Evolutionary conservation across 2,113 vertebrate species (phyloP).

Genomic region (Phainopepla nitens): DNA sequence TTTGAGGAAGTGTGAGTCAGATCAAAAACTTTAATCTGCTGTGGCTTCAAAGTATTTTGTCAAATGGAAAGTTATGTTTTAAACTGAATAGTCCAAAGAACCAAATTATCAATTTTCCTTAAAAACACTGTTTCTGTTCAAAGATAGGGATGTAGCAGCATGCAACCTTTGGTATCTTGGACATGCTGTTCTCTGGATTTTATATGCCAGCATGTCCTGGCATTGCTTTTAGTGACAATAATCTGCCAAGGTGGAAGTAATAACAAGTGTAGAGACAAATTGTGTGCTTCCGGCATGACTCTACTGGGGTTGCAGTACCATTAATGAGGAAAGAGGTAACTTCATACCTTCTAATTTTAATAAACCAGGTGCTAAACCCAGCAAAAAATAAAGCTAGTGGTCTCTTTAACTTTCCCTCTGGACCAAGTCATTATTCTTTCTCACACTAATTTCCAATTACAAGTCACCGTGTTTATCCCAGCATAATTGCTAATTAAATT

Average conservation of each 20-base stretch:
- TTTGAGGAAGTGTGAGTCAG: neutral
- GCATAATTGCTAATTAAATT: neutral
- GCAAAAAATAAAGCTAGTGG: neutral
- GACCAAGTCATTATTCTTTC: neutral
- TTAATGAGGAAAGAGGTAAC: neutral
- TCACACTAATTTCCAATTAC: neutral
- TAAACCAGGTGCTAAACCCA: neutral
- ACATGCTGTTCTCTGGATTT: neutral
- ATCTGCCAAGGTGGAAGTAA: neutral
- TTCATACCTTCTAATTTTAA: neutral
- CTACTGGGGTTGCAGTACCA: accelerated
- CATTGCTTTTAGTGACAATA: neutral
- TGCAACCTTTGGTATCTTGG: neutral
- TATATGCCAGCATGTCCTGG: neutral
- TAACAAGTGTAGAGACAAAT: neutral
- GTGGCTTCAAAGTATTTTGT: neutral
- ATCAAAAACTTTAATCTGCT: neutral
- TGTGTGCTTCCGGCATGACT: neutral
- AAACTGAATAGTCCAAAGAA: neutral
- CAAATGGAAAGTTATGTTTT: neutral
- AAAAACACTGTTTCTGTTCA: neutral
- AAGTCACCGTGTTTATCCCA: neutral
- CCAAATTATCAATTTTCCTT: neutral
- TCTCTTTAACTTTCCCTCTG: neutral
- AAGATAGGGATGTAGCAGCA: neutral